Evolutionary conservation across 2,113 vertebrate species (phyloP).

Genomic region (Malurus alboscapulatus): DNA sequence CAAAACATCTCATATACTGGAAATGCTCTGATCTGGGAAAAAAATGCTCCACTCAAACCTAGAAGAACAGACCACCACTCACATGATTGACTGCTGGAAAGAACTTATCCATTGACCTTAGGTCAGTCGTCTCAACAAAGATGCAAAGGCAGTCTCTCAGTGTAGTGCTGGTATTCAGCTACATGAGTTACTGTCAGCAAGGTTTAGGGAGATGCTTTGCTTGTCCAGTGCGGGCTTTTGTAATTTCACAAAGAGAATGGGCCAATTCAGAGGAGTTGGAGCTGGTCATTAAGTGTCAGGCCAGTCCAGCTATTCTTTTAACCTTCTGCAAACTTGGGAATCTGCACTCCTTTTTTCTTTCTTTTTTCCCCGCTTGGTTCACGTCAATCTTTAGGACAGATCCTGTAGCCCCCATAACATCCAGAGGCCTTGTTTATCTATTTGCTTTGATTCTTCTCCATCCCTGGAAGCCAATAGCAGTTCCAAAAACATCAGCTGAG

Average conservation of each 20-base stretch:
- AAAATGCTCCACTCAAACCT: background rate
- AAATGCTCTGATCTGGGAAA: background rate
- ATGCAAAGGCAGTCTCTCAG: background rate
- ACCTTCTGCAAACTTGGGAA: background rate
- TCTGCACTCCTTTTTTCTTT: background rate
- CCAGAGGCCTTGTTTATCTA: background rate
- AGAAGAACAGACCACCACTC: background rate
- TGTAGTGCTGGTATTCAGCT: background rate
- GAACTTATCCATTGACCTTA: background rate
- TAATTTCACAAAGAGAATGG: background rate
- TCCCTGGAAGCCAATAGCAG: background rate
- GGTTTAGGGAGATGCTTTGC: background rate
- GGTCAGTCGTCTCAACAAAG: background rate
- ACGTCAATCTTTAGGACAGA: background rate
- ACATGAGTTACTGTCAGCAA: background rate
- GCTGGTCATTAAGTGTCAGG: background rate
- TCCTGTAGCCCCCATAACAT: background rate
- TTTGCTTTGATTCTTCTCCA: background rate
- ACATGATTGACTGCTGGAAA: background rate
- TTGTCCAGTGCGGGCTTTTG: fast-evolving
- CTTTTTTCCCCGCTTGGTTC: background rate
- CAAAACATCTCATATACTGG: background rate
- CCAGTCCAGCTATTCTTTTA: background rate
- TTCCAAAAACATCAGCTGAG: background rate
- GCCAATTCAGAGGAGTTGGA: background rate